Evolutionary conservation across 2,888 invertebrate genomes (phyloP).

Genomic region (Abscondita cerata): DNA sequence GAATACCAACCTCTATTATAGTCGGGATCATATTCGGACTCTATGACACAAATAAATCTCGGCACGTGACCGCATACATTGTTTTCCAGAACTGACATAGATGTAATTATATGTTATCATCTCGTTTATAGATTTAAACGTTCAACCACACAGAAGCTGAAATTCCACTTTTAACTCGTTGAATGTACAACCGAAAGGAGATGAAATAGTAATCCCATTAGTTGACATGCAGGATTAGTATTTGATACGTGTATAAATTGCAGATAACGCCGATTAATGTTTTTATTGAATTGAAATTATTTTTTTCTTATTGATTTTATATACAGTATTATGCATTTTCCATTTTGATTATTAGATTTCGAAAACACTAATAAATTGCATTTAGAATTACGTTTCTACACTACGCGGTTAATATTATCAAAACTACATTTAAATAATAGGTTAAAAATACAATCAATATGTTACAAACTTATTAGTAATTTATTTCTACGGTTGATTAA

Average conservation of each 20-base stretch:
- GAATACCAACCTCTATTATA: conserved; percentile 41
- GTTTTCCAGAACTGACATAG: conserved; percentile 8
- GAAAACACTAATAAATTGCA: no score
- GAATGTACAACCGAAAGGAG: conserved; percentile 5
- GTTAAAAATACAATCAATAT: no score
- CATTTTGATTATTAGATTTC: no score
- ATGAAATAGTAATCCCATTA: conserved; percentile 13
- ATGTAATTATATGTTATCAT: neutral
- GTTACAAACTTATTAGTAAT: no score
- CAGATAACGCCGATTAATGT: conserved; percentile 20
- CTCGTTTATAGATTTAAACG: neutral
- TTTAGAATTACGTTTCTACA: no score
- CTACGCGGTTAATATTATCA: no score
- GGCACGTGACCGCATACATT: conserved; percentile 13
- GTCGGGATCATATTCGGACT: conserved; percentile 27
- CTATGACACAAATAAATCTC: conserved; percentile 19
- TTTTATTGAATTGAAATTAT: conserved; percentile 14
- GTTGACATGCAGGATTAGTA: conserved; percentile 26
- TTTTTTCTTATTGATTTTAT: no score
- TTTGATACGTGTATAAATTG: conserved; percentile 22
- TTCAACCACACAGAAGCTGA: no score
- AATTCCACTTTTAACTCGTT: neutral
- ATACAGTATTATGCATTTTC: no score
- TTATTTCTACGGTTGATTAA: no score
- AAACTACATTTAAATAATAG: no score